Percentiles rank a stretch among this genome's conserved stretches.
These are phyloP conservation scores for Sesia apiformis DNA, from an alignment of 2,888 invertebrate genomes.

Conservation along the genomic window DNA sequence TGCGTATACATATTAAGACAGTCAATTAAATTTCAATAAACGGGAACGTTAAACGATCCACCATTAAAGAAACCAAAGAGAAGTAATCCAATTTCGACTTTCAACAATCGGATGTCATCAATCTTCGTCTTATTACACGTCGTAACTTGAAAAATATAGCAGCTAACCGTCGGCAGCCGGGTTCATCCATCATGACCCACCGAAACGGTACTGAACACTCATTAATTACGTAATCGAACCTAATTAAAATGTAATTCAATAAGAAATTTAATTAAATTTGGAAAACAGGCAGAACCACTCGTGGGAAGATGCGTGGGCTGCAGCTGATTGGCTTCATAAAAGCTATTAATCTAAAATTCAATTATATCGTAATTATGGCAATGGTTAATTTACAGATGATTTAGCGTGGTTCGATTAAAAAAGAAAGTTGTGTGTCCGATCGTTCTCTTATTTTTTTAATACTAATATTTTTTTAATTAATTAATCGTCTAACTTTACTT, in stretches of 20 bases:
- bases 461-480: not conserved
- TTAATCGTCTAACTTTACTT: no score
- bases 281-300: constrained; percentile 1
- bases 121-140: constrained; percentile 45
- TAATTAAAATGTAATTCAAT: constrained; percentile 64
- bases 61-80: constrained; percentile 30
- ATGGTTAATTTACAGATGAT: constrained; percentile 35
- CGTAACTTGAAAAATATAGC: constrained; percentile 44
- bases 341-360: constrained; percentile 64
- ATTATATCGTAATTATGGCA: constrained; percentile 30
- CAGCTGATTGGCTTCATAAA: constrained; percentile 28
- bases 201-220: constrained; percentile 31
- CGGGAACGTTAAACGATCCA: constrained; percentile 16
- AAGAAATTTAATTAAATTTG: constrained; percentile 40
- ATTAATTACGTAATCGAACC: constrained; percentile 45
- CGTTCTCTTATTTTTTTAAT: not conserved
- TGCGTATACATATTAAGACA: constrained; percentile 5
- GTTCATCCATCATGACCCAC: constrained; percentile 8
- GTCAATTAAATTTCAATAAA: constrained; percentile 17
- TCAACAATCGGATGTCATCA: constrained; percentile 39
- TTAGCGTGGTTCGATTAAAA: constrained; percentile 36
- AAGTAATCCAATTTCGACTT: constrained; percentile 43
- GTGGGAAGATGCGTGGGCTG: constrained; percentile 25
- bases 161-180: constrained; percentile 31
- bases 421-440: constrained; percentile 19